Percentiles rank a stretch among this genome's conserved stretches.
Evolutionary conservation across 2,797 vertebrate genomes (phyloP).

Genomic region (Cryptoprocta ferox): DNA sequence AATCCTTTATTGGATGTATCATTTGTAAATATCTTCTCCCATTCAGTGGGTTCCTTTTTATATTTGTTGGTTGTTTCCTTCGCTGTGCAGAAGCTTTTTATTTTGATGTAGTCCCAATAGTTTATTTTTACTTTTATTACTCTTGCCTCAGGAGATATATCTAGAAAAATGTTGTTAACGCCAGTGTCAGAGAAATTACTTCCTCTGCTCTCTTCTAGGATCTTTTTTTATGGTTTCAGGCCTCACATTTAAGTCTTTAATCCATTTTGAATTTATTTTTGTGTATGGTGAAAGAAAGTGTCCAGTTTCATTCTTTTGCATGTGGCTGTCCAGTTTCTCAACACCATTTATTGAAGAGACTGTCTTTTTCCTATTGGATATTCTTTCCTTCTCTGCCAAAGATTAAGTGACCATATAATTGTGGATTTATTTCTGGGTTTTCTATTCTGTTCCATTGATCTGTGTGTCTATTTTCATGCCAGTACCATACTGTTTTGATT

Average conservation of each 20-base stretch:
- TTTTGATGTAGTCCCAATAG: neutral
- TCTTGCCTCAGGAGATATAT: neutral
- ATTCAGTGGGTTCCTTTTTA: neutral
- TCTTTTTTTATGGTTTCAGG: neutral
- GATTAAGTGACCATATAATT: neutral
- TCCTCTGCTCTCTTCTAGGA: neutral
- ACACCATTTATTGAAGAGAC: neutral
- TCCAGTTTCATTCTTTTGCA: neutral
- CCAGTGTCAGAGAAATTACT: neutral
- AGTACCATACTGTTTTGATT: neutral
- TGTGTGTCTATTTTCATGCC: neutral
- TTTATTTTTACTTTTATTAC: neutral
- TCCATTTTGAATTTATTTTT: neutral
- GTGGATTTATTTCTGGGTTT: neutral
- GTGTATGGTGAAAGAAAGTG: neutral
- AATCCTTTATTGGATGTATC: neutral
- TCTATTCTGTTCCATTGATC: neutral
- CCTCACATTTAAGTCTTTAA: neutral
- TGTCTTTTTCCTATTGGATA: neutral
- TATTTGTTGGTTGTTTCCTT: neutral
- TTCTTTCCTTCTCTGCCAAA: neutral
- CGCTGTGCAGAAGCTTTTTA: neutral
- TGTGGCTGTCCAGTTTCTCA: neutral
- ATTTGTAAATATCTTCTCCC: neutral
- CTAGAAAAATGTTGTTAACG: neutral